phyloP scores from a whole-genome alignment of 1,140 invertebrate genomes.

The Anoplophora glabripennis region DNA sequence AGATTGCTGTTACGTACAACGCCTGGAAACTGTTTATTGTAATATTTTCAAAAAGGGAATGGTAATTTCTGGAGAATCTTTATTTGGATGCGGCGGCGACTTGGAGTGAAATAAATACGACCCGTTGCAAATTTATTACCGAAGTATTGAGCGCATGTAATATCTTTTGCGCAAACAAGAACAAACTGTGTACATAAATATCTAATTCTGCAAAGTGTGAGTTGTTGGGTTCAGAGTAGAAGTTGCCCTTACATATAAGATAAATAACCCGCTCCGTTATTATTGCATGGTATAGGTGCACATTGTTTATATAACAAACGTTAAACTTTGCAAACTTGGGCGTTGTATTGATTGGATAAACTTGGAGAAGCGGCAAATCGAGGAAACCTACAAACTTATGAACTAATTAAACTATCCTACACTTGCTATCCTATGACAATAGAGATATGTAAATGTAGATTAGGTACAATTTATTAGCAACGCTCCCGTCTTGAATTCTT shows the following conservation, averaged over 20 bases:
- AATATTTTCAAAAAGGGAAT: too few species aligned
- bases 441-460: constrained; percentile 47
- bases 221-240: constrained; percentile 27
- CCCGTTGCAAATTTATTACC: too few species aligned
- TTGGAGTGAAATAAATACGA: too few species aligned
- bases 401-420: constrained; percentile 48
- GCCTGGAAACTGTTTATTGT: too few species aligned
- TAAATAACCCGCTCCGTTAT: constrained; percentile 40
- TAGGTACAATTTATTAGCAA: constrained; percentile 31
- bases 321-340: constrained; percentile 43
- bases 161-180: constrained; percentile 21
- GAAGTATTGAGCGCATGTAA: background rate
- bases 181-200: constrained; percentile 29
- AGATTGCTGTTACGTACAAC: too few species aligned
- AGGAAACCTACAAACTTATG: constrained; percentile 42
- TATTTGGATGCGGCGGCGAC: too few species aligned
- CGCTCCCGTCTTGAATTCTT: constrained; percentile 13
- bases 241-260: constrained; percentile 37
- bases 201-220: constrained; percentile 26
- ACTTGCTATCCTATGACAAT: constrained; percentile 45
- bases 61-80: too few species aligned
- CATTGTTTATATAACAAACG: constrained; percentile 49
- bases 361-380: constrained; percentile 39
- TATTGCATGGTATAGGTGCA: constrained; percentile 40
- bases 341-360: constrained; percentile 46